Evolutionary conservation across 2,888 invertebrate species (phyloP), one percentile per base, ranked within the genome.

Genomic region (Meta bourneti): DNA sequence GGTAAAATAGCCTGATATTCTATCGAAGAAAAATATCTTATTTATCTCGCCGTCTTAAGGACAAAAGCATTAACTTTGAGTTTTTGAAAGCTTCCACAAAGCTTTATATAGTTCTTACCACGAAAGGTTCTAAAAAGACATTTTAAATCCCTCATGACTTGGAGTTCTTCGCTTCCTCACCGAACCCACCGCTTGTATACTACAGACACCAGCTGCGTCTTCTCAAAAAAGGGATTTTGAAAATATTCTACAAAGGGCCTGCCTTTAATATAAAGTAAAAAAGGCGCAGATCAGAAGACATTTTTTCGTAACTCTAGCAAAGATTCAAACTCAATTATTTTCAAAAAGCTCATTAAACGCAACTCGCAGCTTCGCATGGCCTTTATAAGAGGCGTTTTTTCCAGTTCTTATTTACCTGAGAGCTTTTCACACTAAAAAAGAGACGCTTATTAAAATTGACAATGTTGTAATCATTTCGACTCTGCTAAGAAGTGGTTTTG

Each of bases 391-490:
- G 16, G 61, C 5, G n/a, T 74, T 34, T 34, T 34, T 74, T 74
- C 34, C 19, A 11, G 13, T 8, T 19, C 11, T 34, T 74, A 74
- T 74, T 74, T 74, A 19, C 74, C 19, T 19, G 20, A 19, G 61
- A 16, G 11, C 20, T 74, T 74, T 19, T 19, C 74, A 34, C 74
- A 11, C 34, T 11, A 74, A 20, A 74, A 61, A 61, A 61, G 16
- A 61, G 54, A 20, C 54, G 16, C 54, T 80, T 20, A 80, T 80
- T 80, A 80, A 51, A 51, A 51, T 34, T 80, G 79, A 54, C 54
- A 54, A 34, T 80, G 79, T 34, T 80, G 61, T 54, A 80, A 80
- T 80, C 13, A 80, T 61, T 80, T 80, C 19, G 20, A 20, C 49
- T 34, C 79, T 61, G 19, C 54, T 54, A 61, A 61, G 20, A 61